These are phyloP conservation scores for Nephrotoma appendiculata DNA, from an alignment of 2,888 invertebrate genomes.

Conservation along the genomic window DNA sequence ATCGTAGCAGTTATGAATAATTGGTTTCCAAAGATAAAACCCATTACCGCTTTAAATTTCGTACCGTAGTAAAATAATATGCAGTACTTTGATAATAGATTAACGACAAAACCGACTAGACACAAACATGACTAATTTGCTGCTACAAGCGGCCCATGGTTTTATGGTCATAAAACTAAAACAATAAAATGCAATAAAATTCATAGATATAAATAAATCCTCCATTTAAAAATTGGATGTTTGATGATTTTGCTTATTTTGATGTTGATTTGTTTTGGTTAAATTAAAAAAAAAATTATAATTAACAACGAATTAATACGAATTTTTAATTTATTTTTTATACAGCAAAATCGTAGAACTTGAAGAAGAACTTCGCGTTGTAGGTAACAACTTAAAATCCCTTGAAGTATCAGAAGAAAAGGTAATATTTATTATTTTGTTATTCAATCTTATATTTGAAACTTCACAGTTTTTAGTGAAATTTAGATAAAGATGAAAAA, in stretches of 20 bases:
- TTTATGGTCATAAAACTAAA: neutral
- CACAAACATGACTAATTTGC: too few relatives aligned
- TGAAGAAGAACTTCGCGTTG: constrained; percentile 99
- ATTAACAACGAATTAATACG: neutral
- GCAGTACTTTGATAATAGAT: too few relatives aligned
- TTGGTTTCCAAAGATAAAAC: too few relatives aligned
- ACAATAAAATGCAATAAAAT: neutral
- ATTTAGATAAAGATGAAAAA: neutral
- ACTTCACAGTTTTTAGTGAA: neutral
- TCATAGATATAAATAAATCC: neutral
- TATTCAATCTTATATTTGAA: neutral
- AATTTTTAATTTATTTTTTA: constrained; percentile 15
- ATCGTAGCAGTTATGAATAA: too few relatives aligned
- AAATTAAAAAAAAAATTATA: neutral
- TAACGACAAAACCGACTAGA: too few relatives aligned
- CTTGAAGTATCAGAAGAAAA: constrained; percentile 99
- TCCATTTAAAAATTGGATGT: neutral
- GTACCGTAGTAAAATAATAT: too few relatives aligned
- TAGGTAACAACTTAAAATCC: constrained; percentile 99
- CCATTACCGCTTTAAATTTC: too few relatives aligned
- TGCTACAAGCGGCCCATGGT: too few relatives aligned
- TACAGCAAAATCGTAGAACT: constrained; percentile 98
- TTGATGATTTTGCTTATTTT: neutral
- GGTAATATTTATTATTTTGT: constrained; percentile 31
- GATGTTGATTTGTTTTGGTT: neutral